These are phyloP conservation scores for Drosophila dunni DNA, from an alignment of 1,140 invertebrate species.

Conservation along the genomic window DNA sequence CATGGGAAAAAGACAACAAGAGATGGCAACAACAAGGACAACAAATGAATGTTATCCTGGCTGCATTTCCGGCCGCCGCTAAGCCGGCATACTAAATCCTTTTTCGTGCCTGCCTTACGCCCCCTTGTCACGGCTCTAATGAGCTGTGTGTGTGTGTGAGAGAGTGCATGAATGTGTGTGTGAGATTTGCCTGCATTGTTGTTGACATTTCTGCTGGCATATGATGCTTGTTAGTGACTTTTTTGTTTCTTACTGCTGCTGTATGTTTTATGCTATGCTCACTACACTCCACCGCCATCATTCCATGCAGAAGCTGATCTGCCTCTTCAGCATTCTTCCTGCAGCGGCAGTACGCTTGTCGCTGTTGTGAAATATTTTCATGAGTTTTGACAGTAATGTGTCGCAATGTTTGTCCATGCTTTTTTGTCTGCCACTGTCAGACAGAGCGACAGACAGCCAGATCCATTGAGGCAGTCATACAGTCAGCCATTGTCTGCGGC, in stretches of 20 bases:
- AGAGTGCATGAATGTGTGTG: conserved; percentile 47
- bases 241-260: conserved; percentile 58
- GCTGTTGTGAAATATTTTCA: conserved; percentile 80
- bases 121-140: conserved; percentile 66
- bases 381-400: conserved; percentile 83
- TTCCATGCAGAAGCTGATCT: not conserved
- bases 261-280: conserved; percentile 57
- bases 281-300: not conserved
- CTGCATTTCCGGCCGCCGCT: conserved; percentile 60
- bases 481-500: conserved; percentile 8
- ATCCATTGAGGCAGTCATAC: conserved; percentile 2
- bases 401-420: conserved; percentile 79
- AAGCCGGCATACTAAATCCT: conserved; percentile 73
- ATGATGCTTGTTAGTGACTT: conserved; percentile 81
- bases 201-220: conserved; percentile 79
- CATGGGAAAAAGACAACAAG: conserved; percentile 34
- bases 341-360: conserved; percentile 39
- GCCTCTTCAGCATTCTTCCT: conserved; percentile 13
- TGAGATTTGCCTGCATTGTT: conserved; percentile 64
- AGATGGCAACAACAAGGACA: conserved; percentile 50
- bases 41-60: conserved; percentile 70
- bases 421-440: conserved; percentile 46
- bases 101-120: conserved; percentile 6
- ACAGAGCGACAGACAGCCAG: conserved; percentile 17
- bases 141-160: conserved; percentile 66